Evolutionary conservation across 2,797 vertebrate species (phyloP).

Genomic region (Acropternis orthonyx): DNA sequence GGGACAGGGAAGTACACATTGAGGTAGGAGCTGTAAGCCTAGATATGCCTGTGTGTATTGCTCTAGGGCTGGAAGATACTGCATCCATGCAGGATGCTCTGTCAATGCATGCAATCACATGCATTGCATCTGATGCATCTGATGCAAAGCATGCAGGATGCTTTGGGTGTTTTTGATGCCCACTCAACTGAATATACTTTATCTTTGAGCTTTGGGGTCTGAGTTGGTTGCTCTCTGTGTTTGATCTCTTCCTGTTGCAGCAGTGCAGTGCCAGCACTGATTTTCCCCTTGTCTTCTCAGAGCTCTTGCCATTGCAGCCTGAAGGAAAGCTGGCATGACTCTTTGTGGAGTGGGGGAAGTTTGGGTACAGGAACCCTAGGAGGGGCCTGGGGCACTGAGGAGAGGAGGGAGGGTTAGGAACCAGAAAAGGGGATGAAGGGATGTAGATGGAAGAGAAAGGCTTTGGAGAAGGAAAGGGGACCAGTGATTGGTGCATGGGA

Average conservation of each 20-base stretch:
- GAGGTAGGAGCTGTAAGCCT: background rate
- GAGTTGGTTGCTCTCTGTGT: background rate
- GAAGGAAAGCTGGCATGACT: background rate
- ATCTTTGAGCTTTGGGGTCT: background rate
- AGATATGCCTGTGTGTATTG: fast-evolving
- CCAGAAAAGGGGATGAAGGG: fast-evolving
- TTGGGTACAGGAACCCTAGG: background rate
- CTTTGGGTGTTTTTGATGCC: background rate
- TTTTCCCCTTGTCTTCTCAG: background rate
- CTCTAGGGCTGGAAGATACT: background rate
- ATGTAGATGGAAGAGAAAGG: background rate
- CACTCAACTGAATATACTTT: background rate
- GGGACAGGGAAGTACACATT: background rate
- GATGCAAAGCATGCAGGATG: too few relatives aligned
- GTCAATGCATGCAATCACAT: too few relatives aligned
- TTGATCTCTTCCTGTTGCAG: background rate
- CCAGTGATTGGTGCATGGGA: background rate
- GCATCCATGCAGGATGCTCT: background rate
- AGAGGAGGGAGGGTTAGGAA: background rate
- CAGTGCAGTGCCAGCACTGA: background rate
- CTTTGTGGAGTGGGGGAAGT: fast-evolving
- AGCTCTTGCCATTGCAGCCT: background rate
- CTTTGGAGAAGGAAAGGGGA: background rate
- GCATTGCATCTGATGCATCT: too few relatives aligned
- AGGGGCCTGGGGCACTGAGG: background rate